Evolutionary conservation across 2,113 vertebrate genomes (phyloP).

Genomic region (Verasper variegatus): DNA sequence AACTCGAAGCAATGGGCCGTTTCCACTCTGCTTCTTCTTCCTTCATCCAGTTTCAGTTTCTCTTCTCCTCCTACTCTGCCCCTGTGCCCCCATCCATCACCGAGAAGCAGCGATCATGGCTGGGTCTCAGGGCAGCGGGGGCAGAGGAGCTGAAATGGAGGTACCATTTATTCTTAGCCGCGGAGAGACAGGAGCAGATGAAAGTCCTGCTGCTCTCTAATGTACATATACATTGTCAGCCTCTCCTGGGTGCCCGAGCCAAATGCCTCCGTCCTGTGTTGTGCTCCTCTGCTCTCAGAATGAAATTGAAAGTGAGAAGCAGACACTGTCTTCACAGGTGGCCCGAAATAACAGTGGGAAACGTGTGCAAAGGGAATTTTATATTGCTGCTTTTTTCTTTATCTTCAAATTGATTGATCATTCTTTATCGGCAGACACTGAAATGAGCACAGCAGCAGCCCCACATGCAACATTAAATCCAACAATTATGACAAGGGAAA

Average conservation of each 20-base stretch:
- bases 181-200: conserved; percentile 45
- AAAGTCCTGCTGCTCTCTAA: conserved; percentile 42
- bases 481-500: no score
- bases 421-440: no score
- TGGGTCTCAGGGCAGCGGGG: conserved; percentile 40
- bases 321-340: conserved; percentile 3
- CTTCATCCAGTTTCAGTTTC: conserved; percentile 1
- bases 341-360: conserved; percentile 6
- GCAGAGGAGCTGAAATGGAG: conserved; percentile 52
- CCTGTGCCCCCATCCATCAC: conserved; percentile 55
- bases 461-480: no score
- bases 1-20: conserved; percentile 40
- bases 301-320: background rate
- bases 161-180: conserved; percentile 42
- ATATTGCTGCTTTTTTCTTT: background rate
- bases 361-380: background rate
- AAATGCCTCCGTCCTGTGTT: conserved; percentile 8
- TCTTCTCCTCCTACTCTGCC: conserved; percentile 16
- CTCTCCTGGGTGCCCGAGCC: conserved; percentile 20
- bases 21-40: conserved; percentile 30
- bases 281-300: background rate
- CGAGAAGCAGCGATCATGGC: conserved; percentile 34
- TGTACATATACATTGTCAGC: conserved; percentile 35
- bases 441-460: no score
- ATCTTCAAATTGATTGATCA: background rate